Evolutionary conservation across 2,797 vertebrate genomes (phyloP), one percentile per base, ranked within the genome.

Genomic region (Loriculus beryllinus): DNA sequence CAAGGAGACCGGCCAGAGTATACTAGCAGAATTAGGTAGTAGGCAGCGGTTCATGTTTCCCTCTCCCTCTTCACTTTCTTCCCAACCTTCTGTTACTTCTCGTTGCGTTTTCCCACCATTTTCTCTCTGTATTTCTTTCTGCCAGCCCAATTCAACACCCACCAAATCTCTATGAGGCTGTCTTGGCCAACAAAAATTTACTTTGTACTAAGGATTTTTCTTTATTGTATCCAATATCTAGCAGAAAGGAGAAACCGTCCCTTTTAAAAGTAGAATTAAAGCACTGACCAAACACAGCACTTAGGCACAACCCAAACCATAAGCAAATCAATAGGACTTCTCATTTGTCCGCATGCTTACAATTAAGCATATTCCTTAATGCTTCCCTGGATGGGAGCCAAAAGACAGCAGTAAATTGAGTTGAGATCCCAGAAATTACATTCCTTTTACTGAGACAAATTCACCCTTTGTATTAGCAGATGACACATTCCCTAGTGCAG

Each of bases 341-440:
- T 94, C 78, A 57, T 92, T 94, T 91, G 54, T 72, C 91, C 94
- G 51, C 76, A 56, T 83, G 84, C 59, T 94, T 92, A 91, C 89
- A 96, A 63, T 91, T 96, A 88, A 94, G 89, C 8, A 3, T 86
- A 88, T 70, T 90, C 87, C 42, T 94, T 96, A 96, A 78, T 92
- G 91, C 82, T 93, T 93, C 63, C 54, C 63, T 94, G 95, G 87
- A 82, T 70, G 22, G 15, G 37, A 90, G 85, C 93, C 93, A 93
- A 83, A 88, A 92, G 33, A 47, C 72, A 79, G 69, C 76, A 90
- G 72, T 47, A 68, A 94, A 90, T 14, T 86, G 88, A 96, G 87
- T 63, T 89, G 92, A 69, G 92, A 87, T 78, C 59, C 31, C 79
- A 95, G 92, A 95, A 96, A 96, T 59, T 76, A 35, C 54, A 63